These are phyloP conservation scores for Trichosurus vulpecula DNA, from an alignment of 2,797 vertebrate species.

Conservation along the genomic window DNA sequence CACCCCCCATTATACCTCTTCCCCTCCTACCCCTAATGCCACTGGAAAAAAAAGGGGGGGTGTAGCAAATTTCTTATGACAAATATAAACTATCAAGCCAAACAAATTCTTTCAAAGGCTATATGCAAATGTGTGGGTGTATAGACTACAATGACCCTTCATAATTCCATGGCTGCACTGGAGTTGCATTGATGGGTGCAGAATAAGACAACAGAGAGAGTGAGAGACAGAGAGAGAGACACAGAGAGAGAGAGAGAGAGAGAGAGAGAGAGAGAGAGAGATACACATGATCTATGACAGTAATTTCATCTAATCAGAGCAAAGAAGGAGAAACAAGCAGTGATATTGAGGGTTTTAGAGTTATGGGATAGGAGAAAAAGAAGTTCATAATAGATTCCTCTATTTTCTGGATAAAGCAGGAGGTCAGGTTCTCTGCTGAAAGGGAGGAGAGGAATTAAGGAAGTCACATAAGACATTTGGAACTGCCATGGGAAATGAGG, in stretches of 20 bases:
- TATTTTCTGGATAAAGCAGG: background rate
- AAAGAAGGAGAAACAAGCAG: background rate
- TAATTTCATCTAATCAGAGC: background rate
- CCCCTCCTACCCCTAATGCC: background rate
- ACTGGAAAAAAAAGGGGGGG: background rate
- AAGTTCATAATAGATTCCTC: background rate
- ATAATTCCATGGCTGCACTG: background rate
- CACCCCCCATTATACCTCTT: background rate
- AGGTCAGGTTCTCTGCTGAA: background rate
- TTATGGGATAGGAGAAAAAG: background rate
- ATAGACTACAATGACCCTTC: background rate
- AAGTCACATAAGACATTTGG: background rate
- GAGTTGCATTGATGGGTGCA: background rate
- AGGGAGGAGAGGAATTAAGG: background rate
- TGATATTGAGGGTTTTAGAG: background rate
- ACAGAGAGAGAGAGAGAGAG: no score
- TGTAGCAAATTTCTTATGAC: background rate
- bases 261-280: no score
- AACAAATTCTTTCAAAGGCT: background rate
- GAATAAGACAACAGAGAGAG: background rate
- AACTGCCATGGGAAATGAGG: background rate
- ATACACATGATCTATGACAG: background rate
- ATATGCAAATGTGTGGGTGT: background rate
- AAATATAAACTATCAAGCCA: background rate
- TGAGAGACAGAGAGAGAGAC: no score